Evolutionary conservation across 2,888 invertebrate genomes (phyloP).

Genomic region (Drosophila yooni): DNA sequence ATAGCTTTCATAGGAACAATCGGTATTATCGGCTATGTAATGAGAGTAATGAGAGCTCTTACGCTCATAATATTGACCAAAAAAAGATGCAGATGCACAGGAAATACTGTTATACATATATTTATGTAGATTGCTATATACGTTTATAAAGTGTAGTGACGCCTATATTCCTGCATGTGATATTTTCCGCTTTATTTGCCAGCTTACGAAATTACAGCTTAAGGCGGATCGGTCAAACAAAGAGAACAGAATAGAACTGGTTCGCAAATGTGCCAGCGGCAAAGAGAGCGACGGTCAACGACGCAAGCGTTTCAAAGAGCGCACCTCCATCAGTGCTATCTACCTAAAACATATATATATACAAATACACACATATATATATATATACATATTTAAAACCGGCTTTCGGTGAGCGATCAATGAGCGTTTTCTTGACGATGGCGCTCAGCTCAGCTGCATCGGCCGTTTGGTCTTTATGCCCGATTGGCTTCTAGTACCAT

Average conservation of each 20-base stretch:
- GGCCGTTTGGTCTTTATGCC: constrained; percentile 75
- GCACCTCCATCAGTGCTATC: constrained; percentile 7
- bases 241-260: constrained; percentile 43
- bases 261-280: constrained; percentile 24
- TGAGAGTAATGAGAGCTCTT: no score
- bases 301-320: constrained; percentile 29
- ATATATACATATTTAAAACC: constrained; percentile 41
- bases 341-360: background rate
- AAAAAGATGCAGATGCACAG: background rate
- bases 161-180: constrained; percentile 10
- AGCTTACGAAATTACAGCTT: constrained; percentile 12
- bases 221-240: constrained; percentile 19
- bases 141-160: constrained; percentile 2
- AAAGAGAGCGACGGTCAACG: constrained; percentile 27
- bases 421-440: constrained; percentile 37
- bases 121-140: background rate
- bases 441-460: constrained; percentile 50
- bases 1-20: background rate
- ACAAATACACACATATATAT: background rate
- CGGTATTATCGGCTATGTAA: background rate
- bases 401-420: constrained; percentile 53
- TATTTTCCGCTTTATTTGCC: constrained; percentile 6
- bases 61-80: background rate
- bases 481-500: constrained; percentile 83
- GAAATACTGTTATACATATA: background rate